Base-by-base conservation (phyloP, 2,113 vertebrate genomes). In the Sphaerodactylus townsendi region DNA sequence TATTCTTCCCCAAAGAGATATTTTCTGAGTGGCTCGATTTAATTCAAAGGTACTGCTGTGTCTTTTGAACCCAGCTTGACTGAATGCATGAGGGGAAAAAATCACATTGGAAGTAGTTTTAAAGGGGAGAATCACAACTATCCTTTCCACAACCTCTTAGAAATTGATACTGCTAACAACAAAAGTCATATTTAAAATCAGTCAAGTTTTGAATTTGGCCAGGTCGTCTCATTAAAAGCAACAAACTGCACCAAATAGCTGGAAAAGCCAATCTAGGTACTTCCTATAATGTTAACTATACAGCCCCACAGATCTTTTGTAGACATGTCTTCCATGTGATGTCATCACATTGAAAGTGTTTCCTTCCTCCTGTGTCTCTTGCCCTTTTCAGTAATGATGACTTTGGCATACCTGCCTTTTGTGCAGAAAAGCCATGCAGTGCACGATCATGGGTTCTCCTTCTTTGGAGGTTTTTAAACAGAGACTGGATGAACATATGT, bases 71-170 rank as follows among this genome's bases (percentile, higher is more conserved):
- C 33, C 66, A n/a, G 71, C 83, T 11, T 13, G 21, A 68, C 59
- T 74, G 82, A 84, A 23, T 48, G 76, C 37, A 9, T 82, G 48
- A 46, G 30, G 30, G 48, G 28, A 68, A 14, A 35, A 53, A 64
- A 19, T 21, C 8, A 87, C 48, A 64, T 39, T 28, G 83, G 78
- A 72, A 13, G 80, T 0, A 0, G 44, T 62, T 79, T 15, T 39
- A 78, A 84, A 59, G 79, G 7, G 1, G 76, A 46, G 69, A 81
- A 69, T 75, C 80, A 81, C 23, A 13, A 3, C 48, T 65, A 84
- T 86, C 88, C 14, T 48, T 87, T 50, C 41, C n/a, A 71, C 50
- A 82, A 69, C 71, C 77, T 70, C 56, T 72, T 37, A 23, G 5
- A 15, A 48, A 79, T 17, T 3, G 33, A 30, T 65, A 35, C 17